These are phyloP conservation scores for Andrena bicolor DNA, from an alignment of 2,888 invertebrate genomes.

Conservation along the genomic window DNA sequence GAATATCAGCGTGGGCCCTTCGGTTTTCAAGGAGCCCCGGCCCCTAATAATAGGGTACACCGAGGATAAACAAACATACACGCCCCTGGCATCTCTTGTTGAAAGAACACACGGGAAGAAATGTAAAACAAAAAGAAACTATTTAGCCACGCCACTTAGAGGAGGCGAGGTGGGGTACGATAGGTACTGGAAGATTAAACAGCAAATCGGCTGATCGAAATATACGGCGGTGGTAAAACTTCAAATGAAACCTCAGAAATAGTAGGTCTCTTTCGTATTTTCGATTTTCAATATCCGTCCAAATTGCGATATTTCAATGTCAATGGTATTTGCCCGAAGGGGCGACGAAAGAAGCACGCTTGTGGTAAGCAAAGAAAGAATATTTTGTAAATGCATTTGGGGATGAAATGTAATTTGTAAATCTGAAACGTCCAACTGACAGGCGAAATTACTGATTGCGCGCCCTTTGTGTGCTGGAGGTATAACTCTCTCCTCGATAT, in stretches of 20 bases:
- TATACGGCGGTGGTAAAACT: neutral
- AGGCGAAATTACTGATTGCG: neutral
- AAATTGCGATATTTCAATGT: neutral
- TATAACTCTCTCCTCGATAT: neutral
- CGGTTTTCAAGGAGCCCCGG: slow-evolving; percentile 73
- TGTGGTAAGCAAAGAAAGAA: neutral
- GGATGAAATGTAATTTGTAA: neutral
- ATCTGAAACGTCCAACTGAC: neutral
- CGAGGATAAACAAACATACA: slow-evolving; percentile 85
- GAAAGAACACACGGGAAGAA: slow-evolving; percentile 71
- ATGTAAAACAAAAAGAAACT: slow-evolving; percentile 55
- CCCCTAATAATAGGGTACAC: slow-evolving; percentile 84
- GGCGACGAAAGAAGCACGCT: too few species aligned
- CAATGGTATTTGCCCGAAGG: neutral
- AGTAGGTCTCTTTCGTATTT: too few species aligned
- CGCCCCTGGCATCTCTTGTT: slow-evolving; percentile 83
- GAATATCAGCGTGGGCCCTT: slow-evolving; percentile 71
- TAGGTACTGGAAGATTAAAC: slow-evolving; percentile 47
- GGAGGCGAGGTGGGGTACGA: slow-evolving; percentile 54
- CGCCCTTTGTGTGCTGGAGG: neutral
- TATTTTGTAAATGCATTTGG: neutral
- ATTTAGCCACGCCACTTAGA: slow-evolving; percentile 68
- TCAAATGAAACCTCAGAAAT: neutral
- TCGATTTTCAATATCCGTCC: slow-evolving; percentile 4
- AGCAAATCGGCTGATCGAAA: slow-evolving; percentile 14